Evolutionary conservation across 2,888 invertebrate genomes (phyloP).

Genomic region (Thelaira solivaga): DNA sequence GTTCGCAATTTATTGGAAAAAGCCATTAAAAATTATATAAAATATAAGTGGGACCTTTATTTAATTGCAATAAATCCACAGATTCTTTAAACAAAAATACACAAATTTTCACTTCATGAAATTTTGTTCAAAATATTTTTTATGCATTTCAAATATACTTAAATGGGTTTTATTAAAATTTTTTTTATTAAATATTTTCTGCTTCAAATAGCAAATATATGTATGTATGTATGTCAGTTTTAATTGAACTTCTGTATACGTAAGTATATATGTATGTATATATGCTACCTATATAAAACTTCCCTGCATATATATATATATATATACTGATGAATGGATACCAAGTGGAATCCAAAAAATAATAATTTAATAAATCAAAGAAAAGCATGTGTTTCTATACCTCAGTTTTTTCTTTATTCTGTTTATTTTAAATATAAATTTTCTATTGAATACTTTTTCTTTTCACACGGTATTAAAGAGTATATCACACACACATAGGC

Average conservation of each 20-base stretch:
- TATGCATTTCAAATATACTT: not conserved
- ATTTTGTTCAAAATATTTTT: not conserved
- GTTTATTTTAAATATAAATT: constrained; percentile 31
- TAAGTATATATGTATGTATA: not conserved
- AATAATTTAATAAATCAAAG: constrained; percentile 5
- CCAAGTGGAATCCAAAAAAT: constrained; percentile 3
- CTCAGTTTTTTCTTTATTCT: constrained; percentile 36
- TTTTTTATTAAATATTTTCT: constrained; percentile 9
- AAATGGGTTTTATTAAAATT: not conserved
- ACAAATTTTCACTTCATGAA: not conserved
- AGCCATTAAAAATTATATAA: no score
- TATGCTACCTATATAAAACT: not conserved
- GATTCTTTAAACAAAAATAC: no score
- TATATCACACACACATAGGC: constrained; percentile 24
- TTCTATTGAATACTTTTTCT: constrained; percentile 16
- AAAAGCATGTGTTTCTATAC: constrained; percentile 45
- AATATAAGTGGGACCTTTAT: no score
- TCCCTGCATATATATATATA: not conserved
- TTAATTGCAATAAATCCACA: no score
- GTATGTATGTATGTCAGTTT: not conserved
- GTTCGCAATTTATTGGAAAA: not conserved
- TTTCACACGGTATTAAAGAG: constrained; percentile 28
- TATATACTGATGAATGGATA: constrained; percentile 18
- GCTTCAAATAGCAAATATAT: not conserved
- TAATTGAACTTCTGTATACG: not conserved